Base-by-base conservation (phyloP, 2,888 invertebrate genomes). In the Colostygia pectinataria region DNA sequence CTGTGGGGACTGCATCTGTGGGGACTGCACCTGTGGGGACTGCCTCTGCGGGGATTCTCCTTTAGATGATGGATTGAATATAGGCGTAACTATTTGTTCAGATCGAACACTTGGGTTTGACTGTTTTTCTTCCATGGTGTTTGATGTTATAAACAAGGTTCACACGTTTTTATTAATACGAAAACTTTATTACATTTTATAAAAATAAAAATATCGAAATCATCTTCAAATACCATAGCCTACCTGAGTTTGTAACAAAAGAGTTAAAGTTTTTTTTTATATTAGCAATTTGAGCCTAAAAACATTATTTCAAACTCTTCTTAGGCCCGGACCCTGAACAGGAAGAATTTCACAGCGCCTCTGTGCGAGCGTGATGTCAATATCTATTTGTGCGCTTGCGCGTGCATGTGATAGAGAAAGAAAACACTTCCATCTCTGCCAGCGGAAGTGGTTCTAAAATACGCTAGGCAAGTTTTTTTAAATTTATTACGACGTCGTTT, bases 171-270 rank as follows among this genome's bases (percentile, higher is more conserved):
- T 51, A 53, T 48, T 52, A 55, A 5, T 20, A 64, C 61, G 40
- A 65, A 63, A 70, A 68, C 61, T 65, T 64, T 64, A 66, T 66
- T 69, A 72, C 59, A 59, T 66, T 57, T 51, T 52, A 39, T 32
- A 18, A 49, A 54, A 49, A 34, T 18, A 31, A 44, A 36, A 51
- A 43, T 32, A 33, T 28, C 23, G 2, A 41, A 38, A 33, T 10
- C 10, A 9, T 24, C 55, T 65, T 61, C 57, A 59, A 55, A 47
- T 53, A 32, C 42, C 84, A 79, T 78, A 68, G 70, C 84, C 82
- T 42, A 61, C 57, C 69, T 49, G 85, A 83, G 74, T 68, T 37
- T 15, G 39, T 36, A 46, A 49, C 53, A 62, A 63, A 53, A 63
- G 42, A 60, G 48, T 31, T 34, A 12, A 25, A 38, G 32, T 12